Conservation (phyloP, 1,140 invertebrate species). For the Drosophila pseudoobscura region DNA sequence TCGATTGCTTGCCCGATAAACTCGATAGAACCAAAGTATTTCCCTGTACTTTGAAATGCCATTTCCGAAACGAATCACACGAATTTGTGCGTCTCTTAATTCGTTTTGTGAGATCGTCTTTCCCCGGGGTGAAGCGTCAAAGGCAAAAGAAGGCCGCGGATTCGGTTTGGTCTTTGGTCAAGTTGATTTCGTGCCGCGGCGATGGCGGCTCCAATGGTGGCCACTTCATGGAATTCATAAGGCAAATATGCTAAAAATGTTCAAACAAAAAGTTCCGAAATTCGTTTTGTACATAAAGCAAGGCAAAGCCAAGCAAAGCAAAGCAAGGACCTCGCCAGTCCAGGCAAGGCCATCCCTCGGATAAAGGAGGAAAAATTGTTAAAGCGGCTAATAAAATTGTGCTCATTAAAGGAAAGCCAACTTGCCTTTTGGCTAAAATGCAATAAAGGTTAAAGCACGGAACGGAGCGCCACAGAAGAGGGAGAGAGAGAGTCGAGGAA, state of each 20-base stretch:
- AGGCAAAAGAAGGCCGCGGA: not conserved
- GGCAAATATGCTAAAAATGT: conserved; percentile 61
- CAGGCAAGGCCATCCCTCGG: not conserved
- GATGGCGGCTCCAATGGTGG: not conserved
- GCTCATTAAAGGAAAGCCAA: conserved; percentile 77
- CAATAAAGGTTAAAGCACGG: conserved; percentile 71
- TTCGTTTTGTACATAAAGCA: conserved; percentile 54
- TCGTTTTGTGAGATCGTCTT: no score
- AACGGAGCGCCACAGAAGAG: conserved; percentile 10
- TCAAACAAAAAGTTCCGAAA: conserved; percentile 55
- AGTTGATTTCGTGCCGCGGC: conserved; percentile 30
- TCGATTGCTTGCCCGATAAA: no score
- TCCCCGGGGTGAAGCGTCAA: not conserved
- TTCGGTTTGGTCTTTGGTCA: conserved; percentile 2
- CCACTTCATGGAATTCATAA: conserved; percentile 24
- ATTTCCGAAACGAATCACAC: no score
- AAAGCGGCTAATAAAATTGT: conserved; percentile 74
- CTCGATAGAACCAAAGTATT: no score
- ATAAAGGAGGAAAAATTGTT: conserved; percentile 36
- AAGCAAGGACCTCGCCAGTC: not conserved
- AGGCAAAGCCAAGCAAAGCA: conserved; percentile 23
- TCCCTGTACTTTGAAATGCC: no score
- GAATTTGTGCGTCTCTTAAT: no score
- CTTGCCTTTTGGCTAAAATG: conserved; percentile 60
- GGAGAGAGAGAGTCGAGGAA: conserved; percentile 29